Evolutionary conservation across 2,797 vertebrate genomes (phyloP), one percentile per base, ranked within the genome.

Genomic region (Meriones psammophilus): DNA sequence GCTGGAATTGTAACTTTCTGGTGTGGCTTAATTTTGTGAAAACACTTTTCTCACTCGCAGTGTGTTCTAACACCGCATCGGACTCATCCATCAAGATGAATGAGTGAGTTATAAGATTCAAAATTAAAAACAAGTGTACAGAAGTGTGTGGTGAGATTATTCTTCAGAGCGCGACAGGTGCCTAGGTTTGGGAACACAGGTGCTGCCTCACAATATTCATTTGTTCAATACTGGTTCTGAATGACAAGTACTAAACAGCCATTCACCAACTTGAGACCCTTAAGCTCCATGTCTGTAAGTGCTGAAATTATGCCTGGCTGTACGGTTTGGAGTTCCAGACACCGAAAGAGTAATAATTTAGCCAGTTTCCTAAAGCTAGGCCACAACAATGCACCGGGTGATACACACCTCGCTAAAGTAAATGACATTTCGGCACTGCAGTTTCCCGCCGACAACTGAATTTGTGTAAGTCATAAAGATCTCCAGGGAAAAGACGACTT

Each of bases 1-100:
- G 92, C 3, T 76, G 73, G 89, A 58, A n/a, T 39, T 85, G 88
- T 20, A 76, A 87, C 58, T 84, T 95, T 73, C 33, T 93, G 76
- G 5, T 39, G 42, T 73, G 58, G 74, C n/a, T 93, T 76, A 85
- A 86, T 83, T 85, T 91, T n/a, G 50, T 71, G 73, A 64, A 94
- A 88, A 88, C 14, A 74, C 20, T 86, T 64, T 66, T 81, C 76
- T 88, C 62, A 54, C 88, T 92, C 66, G 15, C 64, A 95, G 42
- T 46, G 54, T 26, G 73, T 93, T 64, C 58, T 33, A 89, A 60
- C 33, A 88, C 8, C 28, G 39, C 18, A 58, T 62, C 30, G 56
- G 42, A 78, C 69, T 89, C 66, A 58, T n/a, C 36, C 1, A 90
- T 85, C 42, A 91, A 89, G 33, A 77, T 17, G 18, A 91, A 91